A percentile compares a stretch with the other conserved stretches of the same genome.
These are phyloP conservation scores for Prionailurus viverrinus DNA, from an alignment of 2,113 vertebrate species.

Conservation along the genomic window DNA sequence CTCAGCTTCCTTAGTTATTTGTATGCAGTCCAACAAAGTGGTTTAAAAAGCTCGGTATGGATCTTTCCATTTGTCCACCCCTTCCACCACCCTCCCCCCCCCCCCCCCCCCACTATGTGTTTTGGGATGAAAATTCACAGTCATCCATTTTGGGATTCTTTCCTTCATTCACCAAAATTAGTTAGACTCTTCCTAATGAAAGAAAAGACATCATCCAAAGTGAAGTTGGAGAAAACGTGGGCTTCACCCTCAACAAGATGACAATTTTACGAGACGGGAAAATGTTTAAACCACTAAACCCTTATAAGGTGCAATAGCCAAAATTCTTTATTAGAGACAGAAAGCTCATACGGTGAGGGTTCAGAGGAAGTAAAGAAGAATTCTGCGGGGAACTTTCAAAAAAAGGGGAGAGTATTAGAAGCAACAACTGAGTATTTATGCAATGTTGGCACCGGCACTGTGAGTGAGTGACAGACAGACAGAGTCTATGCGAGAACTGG, in stretches of 20 bases:
- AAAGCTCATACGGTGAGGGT: neutral
- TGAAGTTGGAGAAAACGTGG: neutral
- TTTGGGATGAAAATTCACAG: neutral
- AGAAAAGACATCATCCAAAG: neutral
- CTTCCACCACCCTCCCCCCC: no score
- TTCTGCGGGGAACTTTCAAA: neutral
- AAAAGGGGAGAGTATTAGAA: neutral
- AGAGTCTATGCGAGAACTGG: neutral
- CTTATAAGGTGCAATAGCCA: neutral
- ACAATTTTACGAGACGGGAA: neutral
- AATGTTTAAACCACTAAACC: neutral
- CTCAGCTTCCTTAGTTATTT: neutral
- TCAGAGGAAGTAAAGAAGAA: neutral
- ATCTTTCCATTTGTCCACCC: neutral
- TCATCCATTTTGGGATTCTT: neutral
- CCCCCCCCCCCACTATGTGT: no score
- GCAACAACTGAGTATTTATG: neutral
- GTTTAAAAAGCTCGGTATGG: neutral
- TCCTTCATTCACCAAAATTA: conserved; percentile 19
- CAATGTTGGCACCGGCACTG: neutral
- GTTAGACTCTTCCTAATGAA: neutral
- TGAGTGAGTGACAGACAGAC: neutral
- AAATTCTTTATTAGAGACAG: neutral
- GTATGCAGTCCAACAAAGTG: neutral
- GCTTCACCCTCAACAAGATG: neutral